These are phyloP conservation scores for Trichonephila clavipes DNA, from an alignment of 1,140 invertebrate genomes.

Conservation along the genomic window DNA sequence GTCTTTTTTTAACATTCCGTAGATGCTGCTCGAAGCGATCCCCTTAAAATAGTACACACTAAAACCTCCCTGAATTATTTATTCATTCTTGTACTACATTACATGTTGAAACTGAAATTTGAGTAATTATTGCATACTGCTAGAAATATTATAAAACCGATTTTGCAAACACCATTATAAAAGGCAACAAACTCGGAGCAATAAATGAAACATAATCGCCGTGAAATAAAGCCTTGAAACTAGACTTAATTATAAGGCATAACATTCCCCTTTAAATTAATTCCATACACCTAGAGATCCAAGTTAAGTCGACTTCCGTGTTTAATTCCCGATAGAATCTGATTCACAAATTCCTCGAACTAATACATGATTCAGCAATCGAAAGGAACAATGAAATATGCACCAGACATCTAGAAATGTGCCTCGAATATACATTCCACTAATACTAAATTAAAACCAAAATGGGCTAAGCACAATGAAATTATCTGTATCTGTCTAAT, in stretches of 20 bases:
- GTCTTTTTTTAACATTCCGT: too few species aligned
- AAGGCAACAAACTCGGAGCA: too few species aligned
- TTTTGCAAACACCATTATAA: too few species aligned
- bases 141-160: too few species aligned
- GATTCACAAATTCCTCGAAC: not conserved
- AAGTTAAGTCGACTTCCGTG: not conserved
- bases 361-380: not conserved
- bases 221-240: not conserved
- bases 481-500: slow-evolving; percentile 16
- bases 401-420: not conserved
- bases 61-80: too few species aligned
- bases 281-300: not conserved
- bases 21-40: too few species aligned
- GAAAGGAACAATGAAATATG: slow-evolving; percentile 7
- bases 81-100: too few species aligned
- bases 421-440: too few species aligned
- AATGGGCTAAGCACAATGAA: not conserved
- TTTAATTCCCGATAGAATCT: not conserved
- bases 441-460: slow-evolving; percentile 7
- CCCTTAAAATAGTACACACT: too few species aligned
- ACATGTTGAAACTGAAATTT: too few species aligned
- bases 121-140: too few species aligned
- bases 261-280: not conserved
- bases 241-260: not conserved
- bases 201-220: not conserved